These are phyloP conservation scores for Plutella xylostella DNA, from an alignment of 2,888 invertebrate species.

Conservation along the genomic window DNA sequence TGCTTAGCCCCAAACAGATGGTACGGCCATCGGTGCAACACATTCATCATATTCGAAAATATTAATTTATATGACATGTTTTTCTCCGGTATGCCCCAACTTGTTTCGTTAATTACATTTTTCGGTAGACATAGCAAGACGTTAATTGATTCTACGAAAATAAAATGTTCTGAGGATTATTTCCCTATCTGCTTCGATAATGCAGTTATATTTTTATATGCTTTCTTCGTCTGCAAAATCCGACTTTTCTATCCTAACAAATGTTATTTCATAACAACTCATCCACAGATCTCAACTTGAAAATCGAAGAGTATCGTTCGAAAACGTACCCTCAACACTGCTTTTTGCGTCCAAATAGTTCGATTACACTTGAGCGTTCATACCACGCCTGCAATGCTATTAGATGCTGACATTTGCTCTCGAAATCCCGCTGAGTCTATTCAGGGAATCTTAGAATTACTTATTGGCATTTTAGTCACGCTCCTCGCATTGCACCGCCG, in stretches of 20 bases:
- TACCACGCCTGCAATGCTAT: slow-evolving; percentile 58
- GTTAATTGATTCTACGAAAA: background rate
- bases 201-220: too few relatives aligned
- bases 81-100: slow-evolving; percentile 19
- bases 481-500: slow-evolving; percentile 43
- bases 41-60: slow-evolving; percentile 47
- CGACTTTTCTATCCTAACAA: too few relatives aligned
- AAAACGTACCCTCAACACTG: too few relatives aligned
- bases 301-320: too few relatives aligned
- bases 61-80: slow-evolving; percentile 39
- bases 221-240: too few relatives aligned
- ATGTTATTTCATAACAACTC: too few relatives aligned
- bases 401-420: slow-evolving; percentile 61
- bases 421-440: slow-evolving; percentile 37
- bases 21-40: slow-evolving; percentile 16
- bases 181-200: too few relatives aligned
- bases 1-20: slow-evolving; percentile 63
- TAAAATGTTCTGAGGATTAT: too few relatives aligned
- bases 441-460: slow-evolving; percentile 64
- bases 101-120: slow-evolving; percentile 31
- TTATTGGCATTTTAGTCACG: slow-evolving; percentile 65
- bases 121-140: background rate
- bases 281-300: too few relatives aligned
- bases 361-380: slow-evolving; percentile 42
- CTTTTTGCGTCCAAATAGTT: slow-evolving; percentile 41